Conservation (phyloP, 2,797 vertebrate genomes). For the Prionace glauca region DNA sequence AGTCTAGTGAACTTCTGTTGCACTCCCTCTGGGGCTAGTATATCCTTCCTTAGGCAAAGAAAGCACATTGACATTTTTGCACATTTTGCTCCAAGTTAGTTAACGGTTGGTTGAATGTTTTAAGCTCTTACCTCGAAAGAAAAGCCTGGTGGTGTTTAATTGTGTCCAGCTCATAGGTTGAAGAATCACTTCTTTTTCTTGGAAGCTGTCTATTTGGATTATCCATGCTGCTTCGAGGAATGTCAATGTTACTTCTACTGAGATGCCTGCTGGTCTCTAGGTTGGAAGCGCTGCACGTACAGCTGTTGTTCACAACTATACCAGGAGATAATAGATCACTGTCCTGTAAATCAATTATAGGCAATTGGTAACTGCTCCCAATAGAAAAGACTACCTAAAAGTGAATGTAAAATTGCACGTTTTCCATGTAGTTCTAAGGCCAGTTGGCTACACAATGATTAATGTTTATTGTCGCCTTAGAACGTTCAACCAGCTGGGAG, state of each 20-base stretch:
- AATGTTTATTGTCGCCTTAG: background rate
- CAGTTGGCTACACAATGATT: background rate
- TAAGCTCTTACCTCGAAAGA: conserved; percentile 79
- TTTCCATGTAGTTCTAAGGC: background rate
- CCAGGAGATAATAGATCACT: conserved; percentile 86
- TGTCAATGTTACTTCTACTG: conserved; percentile 93
- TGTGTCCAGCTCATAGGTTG: conserved; percentile 91
- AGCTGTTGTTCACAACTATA: conserved; percentile 70
- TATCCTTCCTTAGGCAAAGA: background rate
- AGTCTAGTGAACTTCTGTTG: background rate
- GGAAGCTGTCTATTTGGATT: conserved; percentile 76
- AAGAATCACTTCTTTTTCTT: conserved; percentile 91
- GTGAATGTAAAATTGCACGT: background rate
- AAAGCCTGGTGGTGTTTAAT: conserved; percentile 96
- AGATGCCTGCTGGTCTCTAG: conserved; percentile 85
- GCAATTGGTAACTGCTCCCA: background rate
- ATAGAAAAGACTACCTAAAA: background rate
- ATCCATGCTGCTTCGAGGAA: conserved; percentile 76
- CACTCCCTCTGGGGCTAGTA: background rate
- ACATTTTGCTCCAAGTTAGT: background rate
- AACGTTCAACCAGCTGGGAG: background rate
- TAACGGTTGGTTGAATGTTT: background rate
- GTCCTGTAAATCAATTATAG: conserved; percentile 61
- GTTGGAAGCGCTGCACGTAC: conserved; percentile 59
- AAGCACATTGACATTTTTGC: background rate